A percentile compares a stretch with the other conserved stretches of the same genome.
Conservation (phyloP, 2,888 invertebrate genomes). For the Loripinus fragilis region DNA sequence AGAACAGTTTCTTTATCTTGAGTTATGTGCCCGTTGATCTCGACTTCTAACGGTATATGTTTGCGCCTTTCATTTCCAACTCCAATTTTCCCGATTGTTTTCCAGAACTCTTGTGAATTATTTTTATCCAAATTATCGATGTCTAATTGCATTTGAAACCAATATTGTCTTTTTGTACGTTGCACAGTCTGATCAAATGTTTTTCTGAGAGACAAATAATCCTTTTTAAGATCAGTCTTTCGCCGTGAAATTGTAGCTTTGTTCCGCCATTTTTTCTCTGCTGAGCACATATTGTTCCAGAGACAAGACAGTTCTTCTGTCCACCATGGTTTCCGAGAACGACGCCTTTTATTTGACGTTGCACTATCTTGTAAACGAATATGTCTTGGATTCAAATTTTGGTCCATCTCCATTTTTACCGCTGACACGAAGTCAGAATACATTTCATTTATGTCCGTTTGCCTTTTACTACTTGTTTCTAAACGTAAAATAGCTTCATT, state of each 20-base stretch:
- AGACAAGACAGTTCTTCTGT: background rate
- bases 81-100: background rate
- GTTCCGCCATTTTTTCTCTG: slow-evolving; percentile 8
- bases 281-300: background rate
- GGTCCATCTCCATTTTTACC: slow-evolving; percentile 1
- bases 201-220: background rate
- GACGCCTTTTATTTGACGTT: background rate
- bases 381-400: background rate
- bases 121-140: background rate
- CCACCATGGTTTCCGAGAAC: background rate
- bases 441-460: background rate
- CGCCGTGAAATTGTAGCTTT: too few relatives aligned
- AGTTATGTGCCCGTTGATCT: background rate
- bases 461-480: background rate
- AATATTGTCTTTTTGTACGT: slow-evolving; percentile 5
- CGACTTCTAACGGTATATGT: slow-evolving; percentile 11
- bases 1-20: background rate
- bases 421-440: background rate
- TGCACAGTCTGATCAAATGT: background rate
- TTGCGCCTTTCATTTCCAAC: slow-evolving; percentile 3
- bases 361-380: background rate
- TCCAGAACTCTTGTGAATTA: slow-evolving; percentile 14
- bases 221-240: slow-evolving; percentile 1
- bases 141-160: background rate
- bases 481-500: slow-evolving; percentile 1